Evolutionary conservation across 2,113 vertebrate species (phyloP).

Genomic region (Vanacampus margaritifer): DNA sequence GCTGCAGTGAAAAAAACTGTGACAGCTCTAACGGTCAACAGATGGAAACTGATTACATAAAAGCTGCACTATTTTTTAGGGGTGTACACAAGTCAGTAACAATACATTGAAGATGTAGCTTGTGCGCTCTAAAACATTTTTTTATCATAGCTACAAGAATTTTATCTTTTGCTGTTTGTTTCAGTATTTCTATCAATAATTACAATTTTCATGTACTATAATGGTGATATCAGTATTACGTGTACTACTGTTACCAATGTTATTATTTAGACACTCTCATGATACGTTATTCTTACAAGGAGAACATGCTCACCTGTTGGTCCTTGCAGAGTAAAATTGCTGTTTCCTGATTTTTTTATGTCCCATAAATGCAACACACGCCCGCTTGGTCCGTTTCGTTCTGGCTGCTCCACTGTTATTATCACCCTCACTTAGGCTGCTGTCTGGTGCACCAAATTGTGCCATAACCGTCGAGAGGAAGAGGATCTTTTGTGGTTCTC

Average conservation of each 20-base stretch:
- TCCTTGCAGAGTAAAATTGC: constrained; percentile 24
- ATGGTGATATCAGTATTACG: background rate
- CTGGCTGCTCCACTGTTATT: constrained; percentile 17
- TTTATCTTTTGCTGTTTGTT: background rate
- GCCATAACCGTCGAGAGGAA: constrained; percentile 57
- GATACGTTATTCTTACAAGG: background rate
- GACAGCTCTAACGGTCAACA: constrained; percentile 49
- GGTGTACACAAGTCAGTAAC: constrained; percentile 55
- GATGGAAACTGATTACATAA: constrained; percentile 73
- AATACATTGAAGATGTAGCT: constrained; percentile 18
- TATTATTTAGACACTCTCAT: background rate
- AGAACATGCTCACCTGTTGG: constrained; percentile 52
- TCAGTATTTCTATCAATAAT: background rate
- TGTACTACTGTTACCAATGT: no score
- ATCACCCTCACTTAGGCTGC: constrained; percentile 17
- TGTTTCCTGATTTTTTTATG: constrained; percentile 19
- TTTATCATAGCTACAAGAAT: background rate
- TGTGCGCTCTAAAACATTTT: background rate
- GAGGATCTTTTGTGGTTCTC: constrained; percentile 38
- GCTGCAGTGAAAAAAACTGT: background rate
- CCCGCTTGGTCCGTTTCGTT: constrained; percentile 13
- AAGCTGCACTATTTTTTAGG: constrained; percentile 50
- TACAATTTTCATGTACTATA: background rate
- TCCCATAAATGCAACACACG: constrained; percentile 33
- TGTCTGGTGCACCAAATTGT: constrained; percentile 33